Evolutionary conservation across 1,140 invertebrate genomes (phyloP), one percentile per base, ranked within the genome.

Genomic region (Trichonephila inaurata): DNA sequence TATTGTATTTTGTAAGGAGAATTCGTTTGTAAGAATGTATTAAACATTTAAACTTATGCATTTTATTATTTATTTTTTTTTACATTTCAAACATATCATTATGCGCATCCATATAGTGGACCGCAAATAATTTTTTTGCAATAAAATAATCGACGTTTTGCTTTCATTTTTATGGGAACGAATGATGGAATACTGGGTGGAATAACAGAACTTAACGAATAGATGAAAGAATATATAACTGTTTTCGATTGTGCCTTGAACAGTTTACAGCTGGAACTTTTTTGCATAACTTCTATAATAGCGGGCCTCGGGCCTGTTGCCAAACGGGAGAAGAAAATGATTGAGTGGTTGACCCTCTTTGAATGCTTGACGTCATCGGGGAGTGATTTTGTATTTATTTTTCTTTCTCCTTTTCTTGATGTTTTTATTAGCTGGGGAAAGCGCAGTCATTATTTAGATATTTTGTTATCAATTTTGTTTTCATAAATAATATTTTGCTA

Each of bases 291-390:
- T n/a, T n/a, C 28, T 12, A 51, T 83, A 21, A 21, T 40, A 19
- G 86, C 61, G 40, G 61, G 81, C 81, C 81, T 40, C 81, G 90
- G 90, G 90, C 90, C 90, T 92, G 91, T 92, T 92, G 91, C 91
- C 91, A 92, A 92, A 86, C 91, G 91, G n/a, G 81, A 77, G 83
- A 92, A 51, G 91, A 87, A 92, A 87, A 92, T 92, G 91, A 92
- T 92, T 87, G 91, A 92, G 91, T 87, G 91, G 91, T 86, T 92
- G 91, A 92, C 91, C 91, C 91, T 86, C 51, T 92, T 92, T 87
- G 91, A 92, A 92, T 92, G 91, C 83, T 66, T 92, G 91, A 92
- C 91, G 91, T 92, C 91, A 92, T 87, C n/a, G 33, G 91, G 40
- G 83, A 91, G 72, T 60, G 90, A 58, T 92, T 92, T 92, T 66